Evolutionary conservation across 2,797 vertebrate species (phyloP).

Genomic region (Podarcis lilfordi): DNA sequence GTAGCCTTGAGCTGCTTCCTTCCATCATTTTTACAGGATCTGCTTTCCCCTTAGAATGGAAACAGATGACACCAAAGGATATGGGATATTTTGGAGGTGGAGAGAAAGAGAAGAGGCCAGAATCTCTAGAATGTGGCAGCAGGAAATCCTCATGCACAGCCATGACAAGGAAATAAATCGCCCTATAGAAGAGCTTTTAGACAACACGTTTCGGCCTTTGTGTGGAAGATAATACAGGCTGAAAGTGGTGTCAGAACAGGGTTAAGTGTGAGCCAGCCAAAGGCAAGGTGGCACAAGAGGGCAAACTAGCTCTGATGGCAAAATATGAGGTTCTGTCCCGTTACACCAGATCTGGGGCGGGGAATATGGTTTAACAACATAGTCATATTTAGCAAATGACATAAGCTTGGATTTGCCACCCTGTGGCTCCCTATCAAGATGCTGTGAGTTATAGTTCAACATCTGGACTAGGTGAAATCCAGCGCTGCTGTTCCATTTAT

Average conservation of each 20-base stretch:
- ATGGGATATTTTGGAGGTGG: neutral
- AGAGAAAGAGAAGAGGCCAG: neutral
- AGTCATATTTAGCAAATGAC: too few species aligned
- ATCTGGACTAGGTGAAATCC: neutral
- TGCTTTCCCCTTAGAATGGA: neutral
- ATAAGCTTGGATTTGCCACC: too few species aligned
- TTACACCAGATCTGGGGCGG: too few species aligned
- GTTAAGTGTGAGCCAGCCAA: neutral
- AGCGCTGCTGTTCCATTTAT: neutral
- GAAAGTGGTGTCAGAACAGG: neutral
- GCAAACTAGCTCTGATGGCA: neutral
- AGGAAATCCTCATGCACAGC: too few species aligned
- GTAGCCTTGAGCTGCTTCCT: neutral
- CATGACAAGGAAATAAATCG: neutral
- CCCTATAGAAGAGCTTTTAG: neutral
- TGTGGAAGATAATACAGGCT: too few species aligned
- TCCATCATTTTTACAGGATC: neutral
- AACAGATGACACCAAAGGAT: neutral
- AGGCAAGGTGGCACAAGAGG: neutral
- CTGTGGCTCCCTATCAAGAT: too few species aligned
- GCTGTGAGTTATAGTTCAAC: too few species aligned
- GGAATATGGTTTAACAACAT: too few species aligned
- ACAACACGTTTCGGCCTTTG: neutral
- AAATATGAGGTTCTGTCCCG: neutral
- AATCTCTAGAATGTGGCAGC: neutral